Percentiles rank a stretch among this genome's conserved stretches.
These are phyloP conservation scores for Danio albolineatus DNA, from an alignment of 2,797 vertebrate species.

Conservation along the genomic window DNA sequence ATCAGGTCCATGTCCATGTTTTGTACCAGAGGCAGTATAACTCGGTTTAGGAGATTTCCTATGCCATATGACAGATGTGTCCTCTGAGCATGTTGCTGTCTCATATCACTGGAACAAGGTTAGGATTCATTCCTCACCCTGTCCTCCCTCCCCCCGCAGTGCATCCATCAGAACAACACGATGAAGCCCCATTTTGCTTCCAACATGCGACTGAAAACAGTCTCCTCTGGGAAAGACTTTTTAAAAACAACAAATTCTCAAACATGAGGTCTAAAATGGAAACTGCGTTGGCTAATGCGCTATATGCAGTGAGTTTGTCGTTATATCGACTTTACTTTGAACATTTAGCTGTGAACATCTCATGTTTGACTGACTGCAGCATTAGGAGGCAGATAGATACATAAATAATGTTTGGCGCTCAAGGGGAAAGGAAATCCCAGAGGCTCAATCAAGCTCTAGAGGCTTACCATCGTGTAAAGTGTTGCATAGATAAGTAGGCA, in stretches of 20 bases:
- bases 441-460: constrained; percentile 15
- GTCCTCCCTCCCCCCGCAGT: constrained; percentile 25
- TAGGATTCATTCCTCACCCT: constrained; percentile 41
- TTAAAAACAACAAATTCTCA: constrained; percentile 36
- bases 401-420: neutral
- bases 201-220: constrained; percentile 30
- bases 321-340: neutral
- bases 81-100: constrained; percentile 37
- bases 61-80: constrained; percentile 45
- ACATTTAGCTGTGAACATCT: constrained; percentile 8
- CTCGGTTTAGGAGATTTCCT: constrained; percentile 13
- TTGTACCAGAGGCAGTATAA: constrained; percentile 15
- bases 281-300: constrained; percentile 2
- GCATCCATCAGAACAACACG: constrained; percentile 42
- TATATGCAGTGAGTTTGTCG: neutral
- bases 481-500: constrained; percentile 13
- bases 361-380: neutral
- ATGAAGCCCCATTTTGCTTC: constrained; percentile 31
- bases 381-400: no score
- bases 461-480: constrained; percentile 16
- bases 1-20: neutral
- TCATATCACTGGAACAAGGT: constrained; percentile 50
- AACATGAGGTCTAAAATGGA: constrained; percentile 18
- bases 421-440: constrained; percentile 12
- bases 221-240: constrained; percentile 36